These are phyloP conservation scores for Cygnus buccinator DNA, from an alignment of 2,113 vertebrate species.

Conservation along the genomic window DNA sequence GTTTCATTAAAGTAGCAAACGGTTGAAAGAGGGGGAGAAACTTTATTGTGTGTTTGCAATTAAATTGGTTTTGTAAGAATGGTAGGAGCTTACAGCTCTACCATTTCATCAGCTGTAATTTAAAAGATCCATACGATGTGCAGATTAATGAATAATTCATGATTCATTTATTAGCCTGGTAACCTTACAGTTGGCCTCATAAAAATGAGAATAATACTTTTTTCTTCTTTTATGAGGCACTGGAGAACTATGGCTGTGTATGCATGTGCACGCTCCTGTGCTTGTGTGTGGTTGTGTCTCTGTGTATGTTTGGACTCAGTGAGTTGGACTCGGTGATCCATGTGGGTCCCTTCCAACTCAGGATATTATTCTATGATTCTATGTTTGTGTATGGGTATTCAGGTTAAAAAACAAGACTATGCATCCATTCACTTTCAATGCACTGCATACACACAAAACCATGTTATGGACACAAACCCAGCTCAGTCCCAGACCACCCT, in stretches of 20 bases:
- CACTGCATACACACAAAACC: background rate
- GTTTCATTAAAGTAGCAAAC: conserved; percentile 65
- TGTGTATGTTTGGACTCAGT: background rate
- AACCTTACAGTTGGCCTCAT: conserved; percentile 65
- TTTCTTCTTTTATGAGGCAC: conserved; percentile 19
- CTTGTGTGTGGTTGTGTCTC: background rate
- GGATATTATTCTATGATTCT: background rate
- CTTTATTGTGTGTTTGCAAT: conserved; percentile 6
- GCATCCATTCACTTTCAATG: background rate
- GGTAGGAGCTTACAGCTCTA: conserved; percentile 27
- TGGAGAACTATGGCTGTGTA: background rate
- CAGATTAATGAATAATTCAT: conserved; percentile 74
- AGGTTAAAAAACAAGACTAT: background rate
- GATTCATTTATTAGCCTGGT: conserved; percentile 75
- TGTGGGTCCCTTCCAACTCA: background rate
- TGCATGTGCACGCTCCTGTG: accelerated
- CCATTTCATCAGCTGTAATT: conserved; percentile 60
- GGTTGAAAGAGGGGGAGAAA: conserved; percentile 39
- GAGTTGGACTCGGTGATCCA: background rate
- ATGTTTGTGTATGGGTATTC: background rate
- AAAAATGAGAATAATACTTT: conserved; percentile 67
- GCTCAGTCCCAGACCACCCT: background rate
- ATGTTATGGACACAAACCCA: background rate
- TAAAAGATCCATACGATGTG: conserved; percentile 55
- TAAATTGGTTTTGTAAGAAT: conserved; percentile 52